phyloP scores from a whole-genome alignment of 2,797 vertebrate species.

The Hyperoplus lanceolatus region DNA sequence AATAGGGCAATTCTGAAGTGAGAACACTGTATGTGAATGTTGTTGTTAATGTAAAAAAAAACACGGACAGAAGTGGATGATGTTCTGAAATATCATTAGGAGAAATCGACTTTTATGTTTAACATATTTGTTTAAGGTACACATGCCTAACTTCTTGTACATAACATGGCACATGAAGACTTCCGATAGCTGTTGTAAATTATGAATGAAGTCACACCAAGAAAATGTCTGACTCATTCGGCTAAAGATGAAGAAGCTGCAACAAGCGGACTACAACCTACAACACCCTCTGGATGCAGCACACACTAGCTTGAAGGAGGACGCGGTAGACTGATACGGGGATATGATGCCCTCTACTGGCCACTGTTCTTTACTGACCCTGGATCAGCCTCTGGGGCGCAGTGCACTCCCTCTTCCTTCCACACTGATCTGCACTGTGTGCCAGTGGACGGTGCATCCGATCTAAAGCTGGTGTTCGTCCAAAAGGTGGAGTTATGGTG shows the following conservation, averaged over 20 bases:
- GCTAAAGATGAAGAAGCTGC: conserved; percentile 54
- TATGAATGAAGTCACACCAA: conserved; percentile 67
- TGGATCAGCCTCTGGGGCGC: conserved; percentile 19
- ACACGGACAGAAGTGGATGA: conserved; percentile 33
- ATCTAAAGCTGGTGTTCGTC: conserved; percentile 8
- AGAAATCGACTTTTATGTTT: conserved; percentile 59
- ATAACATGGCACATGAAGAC: conserved; percentile 61
- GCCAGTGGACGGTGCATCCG: conserved; percentile 19
- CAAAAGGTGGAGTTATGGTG: conserved; percentile 15
- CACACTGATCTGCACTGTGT: conserved; percentile 40
- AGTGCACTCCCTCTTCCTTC: conserved; percentile 22
- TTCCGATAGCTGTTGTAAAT: conserved; percentile 60
- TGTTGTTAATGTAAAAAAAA: conserved; percentile 40
- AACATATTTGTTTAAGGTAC: conserved; percentile 68
- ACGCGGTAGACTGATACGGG: conserved; percentile 21
- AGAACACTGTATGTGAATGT: conserved; percentile 61
- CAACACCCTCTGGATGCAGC: conserved; percentile 37
- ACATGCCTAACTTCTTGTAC: conserved; percentile 71
- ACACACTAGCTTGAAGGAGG: conserved; percentile 24
- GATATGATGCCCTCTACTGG: conserved; percentile 75
- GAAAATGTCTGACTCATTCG: conserved; percentile 62
- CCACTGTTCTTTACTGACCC: conserved; percentile 48
- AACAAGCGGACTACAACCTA: conserved; percentile 43
- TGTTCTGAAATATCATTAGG: conserved; percentile 55
- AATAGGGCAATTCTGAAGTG: conserved; percentile 52